These are phyloP conservation scores for Oncorhynchus tshawytscha DNA, from an alignment of 2,113 vertebrate species.

Conservation along the genomic window DNA sequence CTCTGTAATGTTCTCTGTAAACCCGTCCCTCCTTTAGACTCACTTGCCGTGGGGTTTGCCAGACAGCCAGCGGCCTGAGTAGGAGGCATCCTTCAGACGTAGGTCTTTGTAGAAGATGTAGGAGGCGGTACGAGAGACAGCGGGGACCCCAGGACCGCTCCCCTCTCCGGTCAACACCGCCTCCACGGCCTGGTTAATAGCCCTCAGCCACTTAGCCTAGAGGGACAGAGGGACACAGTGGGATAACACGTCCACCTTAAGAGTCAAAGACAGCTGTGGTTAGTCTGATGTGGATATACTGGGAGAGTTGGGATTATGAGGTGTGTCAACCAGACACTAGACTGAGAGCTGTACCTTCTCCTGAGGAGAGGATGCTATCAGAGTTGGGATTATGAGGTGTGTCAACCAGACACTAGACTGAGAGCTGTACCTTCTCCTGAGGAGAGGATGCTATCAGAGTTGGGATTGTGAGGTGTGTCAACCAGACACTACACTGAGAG, in stretches of 20 bases:
- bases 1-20: no score
- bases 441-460: constrained; percentile 86
- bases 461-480: no score
- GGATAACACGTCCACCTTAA: background rate
- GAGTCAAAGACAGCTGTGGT: no score
- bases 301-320: no score
- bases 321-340: no score
- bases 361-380: no score
- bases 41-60: constrained; percentile 94
- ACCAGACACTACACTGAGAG: no score
- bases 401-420: no score
- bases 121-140: constrained; percentile 85
- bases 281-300: background rate
- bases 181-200: constrained; percentile 91
- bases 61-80: constrained; percentile 88
- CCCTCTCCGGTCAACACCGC: constrained; percentile 80
- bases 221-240: background rate
- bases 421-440: constrained; percentile 79
- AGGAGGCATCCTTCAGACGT: constrained; percentile 87
- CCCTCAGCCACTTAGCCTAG: constrained; percentile 91
- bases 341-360: no score
- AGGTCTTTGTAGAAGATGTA: constrained; percentile 89
- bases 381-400: no score
- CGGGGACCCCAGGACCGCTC: constrained; percentile 70
- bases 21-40: constrained; percentile 22